Conservation (phyloP, 2,113 vertebrate genomes). For the Trochalopteron elliotii region DNA sequence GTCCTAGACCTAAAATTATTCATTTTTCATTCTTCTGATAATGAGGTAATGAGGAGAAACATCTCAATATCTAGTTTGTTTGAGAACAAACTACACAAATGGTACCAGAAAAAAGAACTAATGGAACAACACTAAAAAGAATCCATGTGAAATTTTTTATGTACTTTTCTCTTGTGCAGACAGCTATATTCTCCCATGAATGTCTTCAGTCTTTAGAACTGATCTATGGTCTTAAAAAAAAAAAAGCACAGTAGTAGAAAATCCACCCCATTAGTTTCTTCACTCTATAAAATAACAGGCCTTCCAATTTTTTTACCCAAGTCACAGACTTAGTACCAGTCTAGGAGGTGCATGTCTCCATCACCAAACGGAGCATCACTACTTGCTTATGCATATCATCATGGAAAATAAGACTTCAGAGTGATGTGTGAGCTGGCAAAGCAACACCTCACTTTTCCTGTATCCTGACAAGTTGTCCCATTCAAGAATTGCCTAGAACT, state of each 20-base stretch:
- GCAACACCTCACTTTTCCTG: background rate
- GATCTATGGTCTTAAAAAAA: background rate
- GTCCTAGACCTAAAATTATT: background rate
- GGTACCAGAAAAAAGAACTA: background rate
- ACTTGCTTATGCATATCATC: background rate
- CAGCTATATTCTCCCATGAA: background rate
- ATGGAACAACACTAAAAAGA: background rate
- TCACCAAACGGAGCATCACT: background rate
- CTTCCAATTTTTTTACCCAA: background rate
- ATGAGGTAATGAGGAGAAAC: background rate
- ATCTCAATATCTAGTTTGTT: too few species aligned
- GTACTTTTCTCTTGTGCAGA: background rate
- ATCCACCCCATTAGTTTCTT: background rate
- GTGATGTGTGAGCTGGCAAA: background rate
- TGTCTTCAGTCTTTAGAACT: background rate
- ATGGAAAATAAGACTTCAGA: background rate
- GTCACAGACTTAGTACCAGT: background rate
- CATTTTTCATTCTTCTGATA: background rate
- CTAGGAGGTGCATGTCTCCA: background rate
- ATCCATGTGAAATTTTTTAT: fast-evolving
- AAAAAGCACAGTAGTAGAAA: background rate
- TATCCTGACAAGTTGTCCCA: background rate
- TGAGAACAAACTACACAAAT: background rate
- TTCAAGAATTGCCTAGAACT: background rate
- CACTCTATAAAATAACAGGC: background rate